Conservation (phyloP, 2,113 vertebrate genomes). For the Forbesichthys papilliferus region DNA sequence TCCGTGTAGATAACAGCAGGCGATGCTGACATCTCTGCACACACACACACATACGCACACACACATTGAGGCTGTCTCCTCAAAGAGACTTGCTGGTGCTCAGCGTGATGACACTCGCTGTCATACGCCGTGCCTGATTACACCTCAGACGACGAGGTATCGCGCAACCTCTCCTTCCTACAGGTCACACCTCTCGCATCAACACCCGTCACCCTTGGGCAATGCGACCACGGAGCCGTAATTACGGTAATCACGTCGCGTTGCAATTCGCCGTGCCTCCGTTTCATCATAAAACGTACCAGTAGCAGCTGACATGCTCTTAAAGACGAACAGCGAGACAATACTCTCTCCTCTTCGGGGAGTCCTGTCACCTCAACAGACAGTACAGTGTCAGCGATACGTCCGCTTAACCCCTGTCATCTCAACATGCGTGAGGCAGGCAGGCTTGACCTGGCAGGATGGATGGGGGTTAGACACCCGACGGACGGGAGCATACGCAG, state of each 20-base stretch:
- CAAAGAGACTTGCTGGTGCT: slow-evolving; percentile 25
- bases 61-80: slow-evolving; percentile 5
- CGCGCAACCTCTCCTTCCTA: slow-evolving; percentile 7
- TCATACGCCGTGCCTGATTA: slow-evolving; percentile 23
- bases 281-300: not conserved
- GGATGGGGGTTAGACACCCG: not conserved
- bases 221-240: slow-evolving; percentile 11
- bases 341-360: not conserved
- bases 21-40: not conserved
- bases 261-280: not conserved
- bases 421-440: too few relatives aligned
- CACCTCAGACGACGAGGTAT: slow-evolving; percentile 8
- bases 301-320: not conserved
- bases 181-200: slow-evolving; percentile 6
- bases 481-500: slow-evolving; percentile 25
- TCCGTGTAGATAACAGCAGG: not conserved
- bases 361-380: slow-evolving; percentile 48
- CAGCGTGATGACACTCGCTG: slow-evolving; percentile 25
- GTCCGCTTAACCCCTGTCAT: slow-evolving; percentile 32
- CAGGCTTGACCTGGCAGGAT: slow-evolving; percentile 42
- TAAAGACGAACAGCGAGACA: not conserved
- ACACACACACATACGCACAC: slow-evolving; percentile 1
- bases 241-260: slow-evolving; percentile 1
- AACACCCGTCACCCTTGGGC: not conserved
- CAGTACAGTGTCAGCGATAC: slow-evolving; percentile 4